A percentile compares a stretch with the other conserved stretches of the same genome.
phyloP scores from a whole-genome alignment of 2,888 invertebrate species.

The Idaea aversata region DNA sequence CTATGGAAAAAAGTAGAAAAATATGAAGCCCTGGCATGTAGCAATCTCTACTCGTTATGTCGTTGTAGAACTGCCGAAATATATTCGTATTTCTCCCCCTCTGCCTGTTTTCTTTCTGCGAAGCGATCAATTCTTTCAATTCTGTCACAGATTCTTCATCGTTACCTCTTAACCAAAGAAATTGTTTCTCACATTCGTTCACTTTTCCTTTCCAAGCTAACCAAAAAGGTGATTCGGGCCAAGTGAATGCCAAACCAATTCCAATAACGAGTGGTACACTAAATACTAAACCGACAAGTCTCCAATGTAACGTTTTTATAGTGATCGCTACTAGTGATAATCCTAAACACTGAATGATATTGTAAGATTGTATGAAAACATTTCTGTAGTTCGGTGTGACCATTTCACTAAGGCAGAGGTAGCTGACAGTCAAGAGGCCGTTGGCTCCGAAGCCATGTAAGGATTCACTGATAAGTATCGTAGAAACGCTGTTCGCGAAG shows the following conservation, averaged over 20 bases:
- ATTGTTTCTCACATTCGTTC: constrained; percentile 22
- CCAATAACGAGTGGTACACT: constrained; percentile 16
- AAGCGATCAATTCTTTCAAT: constrained; percentile 14
- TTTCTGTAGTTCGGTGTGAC: constrained; percentile 27
- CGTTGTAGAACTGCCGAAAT: neutral
- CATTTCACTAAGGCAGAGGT: constrained; percentile 31
- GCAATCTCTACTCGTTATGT: constrained; percentile 12
- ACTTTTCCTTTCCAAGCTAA: constrained; percentile 25
- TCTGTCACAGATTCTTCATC: constrained; percentile 19
- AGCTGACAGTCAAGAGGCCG: constrained; percentile 25
- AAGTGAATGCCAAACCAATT: constrained; percentile 15
- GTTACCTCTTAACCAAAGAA: constrained; percentile 26
- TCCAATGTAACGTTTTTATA: constrained; percentile 30
- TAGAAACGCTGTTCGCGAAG: constrained; percentile 12
- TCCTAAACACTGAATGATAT: constrained; percentile 23
- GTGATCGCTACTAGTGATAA: constrained; percentile 23
- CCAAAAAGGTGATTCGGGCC: constrained; percentile 35
- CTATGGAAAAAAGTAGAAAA: neutral
- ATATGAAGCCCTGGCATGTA: constrained; percentile 6
- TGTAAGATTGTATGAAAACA: constrained; percentile 22
- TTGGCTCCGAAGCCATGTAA: constrained; percentile 31
- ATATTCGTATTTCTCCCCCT: neutral
- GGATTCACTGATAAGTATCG: constrained; percentile 29
- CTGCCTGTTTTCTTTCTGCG: constrained; percentile 10
- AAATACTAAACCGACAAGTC: constrained; percentile 26